phyloP scores from a whole-genome alignment of 2,888 invertebrate species.

The Smittia aterrima region DNA sequence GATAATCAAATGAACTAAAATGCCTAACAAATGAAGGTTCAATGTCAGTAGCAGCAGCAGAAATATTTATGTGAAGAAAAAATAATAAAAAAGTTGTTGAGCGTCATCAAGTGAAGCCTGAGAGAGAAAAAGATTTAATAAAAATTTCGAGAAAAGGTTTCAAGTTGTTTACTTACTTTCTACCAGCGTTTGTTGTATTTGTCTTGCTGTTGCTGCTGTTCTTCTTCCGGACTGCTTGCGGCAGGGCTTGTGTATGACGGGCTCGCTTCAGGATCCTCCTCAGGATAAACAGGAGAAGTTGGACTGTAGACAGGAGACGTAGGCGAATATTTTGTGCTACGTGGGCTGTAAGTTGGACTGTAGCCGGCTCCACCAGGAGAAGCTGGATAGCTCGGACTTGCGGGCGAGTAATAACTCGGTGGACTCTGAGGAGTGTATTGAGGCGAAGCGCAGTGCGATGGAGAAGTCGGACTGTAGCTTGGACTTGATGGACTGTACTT shows the following conservation, averaged over 20 bases:
- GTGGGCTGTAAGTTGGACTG: conserved; percentile 59
- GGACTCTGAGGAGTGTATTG: conserved; percentile 63
- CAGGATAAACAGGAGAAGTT: conserved; percentile 74
- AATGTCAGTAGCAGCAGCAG: too few relatives aligned
- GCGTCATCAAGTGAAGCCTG: too few relatives aligned
- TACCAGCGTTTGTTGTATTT: conserved; percentile 27
- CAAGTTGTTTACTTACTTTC: not conserved
- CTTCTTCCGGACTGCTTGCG: conserved; percentile 23
- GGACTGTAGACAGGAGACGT: conserved; percentile 77
- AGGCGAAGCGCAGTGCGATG: conserved; percentile 62
- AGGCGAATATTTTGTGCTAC: conserved; percentile 57
- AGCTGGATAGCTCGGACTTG: conserved; percentile 54
- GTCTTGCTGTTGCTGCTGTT: conserved; percentile 7
- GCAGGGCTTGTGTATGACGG: conserved; percentile 28
- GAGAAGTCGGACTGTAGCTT: conserved; percentile 67
- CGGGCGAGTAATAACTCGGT: conserved; percentile 58
- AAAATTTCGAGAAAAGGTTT: too few relatives aligned
- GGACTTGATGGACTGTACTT: conserved; percentile 81
- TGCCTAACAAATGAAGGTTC: too few relatives aligned
- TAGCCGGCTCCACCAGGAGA: conserved; percentile 57
- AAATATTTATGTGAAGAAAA: too few relatives aligned
- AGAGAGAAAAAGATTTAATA: too few relatives aligned
- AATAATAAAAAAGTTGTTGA: too few relatives aligned
- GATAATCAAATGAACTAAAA: too few relatives aligned
- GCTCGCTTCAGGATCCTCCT: conserved; percentile 9